phyloP scores from a whole-genome alignment of 2,113 vertebrate genomes.

The Furnarius figulus region DNA sequence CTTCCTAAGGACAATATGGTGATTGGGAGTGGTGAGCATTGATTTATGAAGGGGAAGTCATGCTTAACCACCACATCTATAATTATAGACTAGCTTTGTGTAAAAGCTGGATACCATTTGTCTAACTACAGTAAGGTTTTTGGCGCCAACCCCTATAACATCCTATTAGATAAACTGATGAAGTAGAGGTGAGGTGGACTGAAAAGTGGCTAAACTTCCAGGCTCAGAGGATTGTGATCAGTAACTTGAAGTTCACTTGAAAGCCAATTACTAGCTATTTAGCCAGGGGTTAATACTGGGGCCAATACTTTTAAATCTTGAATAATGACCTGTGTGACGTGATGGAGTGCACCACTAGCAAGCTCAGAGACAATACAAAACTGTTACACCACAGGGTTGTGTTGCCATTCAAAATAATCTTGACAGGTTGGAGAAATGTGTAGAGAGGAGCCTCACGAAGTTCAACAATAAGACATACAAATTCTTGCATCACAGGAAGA shows the following conservation, averaged over 20 bases:
- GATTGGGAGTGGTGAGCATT: not conserved
- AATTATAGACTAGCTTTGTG: not conserved
- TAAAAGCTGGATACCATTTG: not conserved
- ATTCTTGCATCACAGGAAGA: not conserved
- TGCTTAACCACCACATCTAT: not conserved
- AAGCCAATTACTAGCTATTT: not conserved
- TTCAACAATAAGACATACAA: not conserved
- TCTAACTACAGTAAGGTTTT: not conserved
- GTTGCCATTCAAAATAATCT: not conserved
- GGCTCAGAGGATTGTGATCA: not conserved
- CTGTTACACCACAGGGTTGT: not conserved
- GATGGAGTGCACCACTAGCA: not conserved
- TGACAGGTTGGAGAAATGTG: not conserved
- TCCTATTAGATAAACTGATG: not conserved
- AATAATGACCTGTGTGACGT: not conserved
- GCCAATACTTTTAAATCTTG: not conserved
- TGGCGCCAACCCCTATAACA: not conserved
- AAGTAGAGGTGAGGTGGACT: not conserved
- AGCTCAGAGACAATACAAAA: not conserved
- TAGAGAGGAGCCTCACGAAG: not conserved
- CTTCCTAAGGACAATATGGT: not conserved
- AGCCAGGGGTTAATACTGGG: not conserved
- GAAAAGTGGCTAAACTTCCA: not conserved
- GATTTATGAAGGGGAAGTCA: not conserved
- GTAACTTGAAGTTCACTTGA: not conserved